Base-by-base conservation (phyloP, 2,797 vertebrate genomes). In the Sebastes steindachneri region DNA sequence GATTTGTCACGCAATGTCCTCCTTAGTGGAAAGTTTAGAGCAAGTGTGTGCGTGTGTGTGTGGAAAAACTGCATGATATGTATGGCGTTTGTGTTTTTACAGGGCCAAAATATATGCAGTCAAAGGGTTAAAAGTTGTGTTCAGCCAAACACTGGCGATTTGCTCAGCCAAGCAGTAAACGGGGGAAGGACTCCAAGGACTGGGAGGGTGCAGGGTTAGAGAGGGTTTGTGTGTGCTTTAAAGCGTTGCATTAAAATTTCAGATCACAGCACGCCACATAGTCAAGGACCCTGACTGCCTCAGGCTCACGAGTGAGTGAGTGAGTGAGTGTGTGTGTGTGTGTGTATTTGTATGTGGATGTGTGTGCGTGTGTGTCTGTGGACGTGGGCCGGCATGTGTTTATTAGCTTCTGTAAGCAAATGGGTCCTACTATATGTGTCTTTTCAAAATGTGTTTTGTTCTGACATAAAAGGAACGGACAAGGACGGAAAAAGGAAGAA, bases 231-330 rank as follows among this genome's bases (percentile, higher is more conserved):
- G 93, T 93, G 93, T 88, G 93, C 94, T 95, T 93, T 93, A 94
- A 94, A 95, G 93, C 94, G 91, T 93, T 94, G 94, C 93, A 95
- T 95, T 95, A 95, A 95, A 94, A 95, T 95, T 95, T 95, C 93
- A 95, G 92, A 95, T 94, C 95, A 94, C 93, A 94, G 94, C 93
- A 94, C 93, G 93, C 93, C 94, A 95, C 93, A 95, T 90, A 95
- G 94, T 94, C 93, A 95, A 95, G 94, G 94, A 95, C 94, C 94
- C 93, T 92, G 94, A 94, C 93, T 94, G 94, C 94, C 92, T 94
- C 87, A 72, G 94, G 94, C 94, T 90, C 88, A 89, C 65, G 80
- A 90, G 86, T 82, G 91, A 91, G 90, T 75, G 85, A 84, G 74
- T 57, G n/a, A 35, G 19, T n/a, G 28, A 25, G 51, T 79, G 73